Evolutionary conservation across 2,113 vertebrate species (phyloP), one percentile per base, ranked within the genome.

Genomic region (Ictidomys tridecemlineatus): DNA sequence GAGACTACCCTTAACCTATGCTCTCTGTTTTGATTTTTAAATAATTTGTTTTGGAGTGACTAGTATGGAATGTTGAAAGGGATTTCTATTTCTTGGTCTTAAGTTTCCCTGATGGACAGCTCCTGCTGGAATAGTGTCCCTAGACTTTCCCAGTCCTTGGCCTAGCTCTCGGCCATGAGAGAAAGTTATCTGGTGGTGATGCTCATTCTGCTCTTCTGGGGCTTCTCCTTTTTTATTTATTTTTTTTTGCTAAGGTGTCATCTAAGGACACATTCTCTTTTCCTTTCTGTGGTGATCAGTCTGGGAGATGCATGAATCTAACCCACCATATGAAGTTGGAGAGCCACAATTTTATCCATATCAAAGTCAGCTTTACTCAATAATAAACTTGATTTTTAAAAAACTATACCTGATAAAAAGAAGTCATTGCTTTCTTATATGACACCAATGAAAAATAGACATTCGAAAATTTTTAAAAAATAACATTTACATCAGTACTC

Each of bases 401-500:
- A n/a, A 82, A 61, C 24, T 65, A 2, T 67, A 13, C 48, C 14
- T n/a, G n/a, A 45, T 26, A 11, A 48, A 78, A 72, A 85, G 58
- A 95, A 70, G n/a, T 70, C 77, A 42, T 22, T 85, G 14, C 17
- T 58, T 95, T 56, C 53, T 85, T 58, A 84, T 58, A 63, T 79
- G 63, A 5, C 5, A 61, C 14, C 70, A 84, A 20, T 48, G 17
- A 70, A 84, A 7, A 79, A 53, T 0, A 72, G 63, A 28, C 69
- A 89, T 83, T 94, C 78, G 17, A 95, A 95, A 86, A 78, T 95
- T 28, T 69, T 67, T 84, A 45, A 45, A 76, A 56, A 70, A 34
- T 51, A 56, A 2, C 24, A 9, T 70, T 92, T 45, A 72, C 3
- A 72, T 45, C 61, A 34, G 22, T 34, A 58, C 3, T 11, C 20